Evolutionary conservation across 2,113 vertebrate species (phyloP).

Genomic region (Ochotona curzoniae): DNA sequence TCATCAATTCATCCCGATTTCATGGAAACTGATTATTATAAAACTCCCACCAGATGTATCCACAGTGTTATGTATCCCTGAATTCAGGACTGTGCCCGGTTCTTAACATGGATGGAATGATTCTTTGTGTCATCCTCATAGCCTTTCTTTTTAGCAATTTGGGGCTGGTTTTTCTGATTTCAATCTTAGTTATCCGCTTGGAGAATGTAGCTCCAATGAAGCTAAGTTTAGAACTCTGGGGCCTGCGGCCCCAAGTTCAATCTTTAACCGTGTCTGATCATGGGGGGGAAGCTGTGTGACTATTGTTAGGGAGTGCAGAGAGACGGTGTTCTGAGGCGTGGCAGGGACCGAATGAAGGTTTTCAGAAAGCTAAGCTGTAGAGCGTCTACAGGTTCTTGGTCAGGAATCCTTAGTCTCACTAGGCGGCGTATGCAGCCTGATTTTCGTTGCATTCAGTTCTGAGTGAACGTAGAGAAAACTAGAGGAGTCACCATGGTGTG

Average conservation of each 20-base stretch:
- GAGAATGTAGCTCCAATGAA: neutral
- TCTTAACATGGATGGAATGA: neutral
- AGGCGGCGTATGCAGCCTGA: neutral
- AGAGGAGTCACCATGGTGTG: neutral
- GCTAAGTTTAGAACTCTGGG: slow-evolving; percentile 5
- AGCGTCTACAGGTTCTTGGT: neutral
- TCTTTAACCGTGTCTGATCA: neutral
- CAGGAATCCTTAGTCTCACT: neutral
- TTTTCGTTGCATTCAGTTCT: neutral
- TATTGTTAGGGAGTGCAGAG: neutral
- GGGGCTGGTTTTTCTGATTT: neutral
- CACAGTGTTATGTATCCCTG: neutral
- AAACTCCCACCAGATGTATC: neutral
- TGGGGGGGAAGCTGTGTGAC: too few relatives aligned
- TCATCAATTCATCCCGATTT: neutral
- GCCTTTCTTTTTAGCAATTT: neutral
- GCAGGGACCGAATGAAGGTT: neutral
- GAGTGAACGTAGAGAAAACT: neutral
- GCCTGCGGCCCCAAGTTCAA: neutral
- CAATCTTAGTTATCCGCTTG: neutral
- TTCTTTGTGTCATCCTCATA: neutral
- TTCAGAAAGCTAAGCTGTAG: neutral
- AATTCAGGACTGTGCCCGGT: neutral
- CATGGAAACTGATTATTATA: neutral
- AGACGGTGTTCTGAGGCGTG: neutral